phyloP scores from a whole-genome alignment of 2,797 vertebrate genomes.

The Chromis chromis region DNA sequence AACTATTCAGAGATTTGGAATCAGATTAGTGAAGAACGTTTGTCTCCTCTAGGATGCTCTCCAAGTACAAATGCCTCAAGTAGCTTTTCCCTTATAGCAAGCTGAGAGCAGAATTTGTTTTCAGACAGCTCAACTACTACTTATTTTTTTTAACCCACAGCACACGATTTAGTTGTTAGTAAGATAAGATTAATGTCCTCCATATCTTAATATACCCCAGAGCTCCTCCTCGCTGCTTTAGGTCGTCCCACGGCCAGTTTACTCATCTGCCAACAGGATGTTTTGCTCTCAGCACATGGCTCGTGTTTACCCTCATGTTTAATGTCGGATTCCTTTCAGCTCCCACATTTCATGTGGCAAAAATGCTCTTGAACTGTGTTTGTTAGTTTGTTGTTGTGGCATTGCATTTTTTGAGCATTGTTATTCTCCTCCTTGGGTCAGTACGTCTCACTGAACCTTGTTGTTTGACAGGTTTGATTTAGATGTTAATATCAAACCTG shows the following conservation, averaged over 20 bases:
- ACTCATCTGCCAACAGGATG: constrained; percentile 71
- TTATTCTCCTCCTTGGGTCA: background rate
- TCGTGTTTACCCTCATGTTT: constrained; percentile 64
- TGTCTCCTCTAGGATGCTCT: background rate
- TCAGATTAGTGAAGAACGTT: background rate
- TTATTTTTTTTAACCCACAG: background rate
- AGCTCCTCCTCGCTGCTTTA: constrained; percentile 20
- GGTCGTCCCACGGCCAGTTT: constrained; percentile 51
- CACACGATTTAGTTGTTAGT: background rate
- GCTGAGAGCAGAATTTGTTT: background rate
- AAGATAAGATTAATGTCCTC: background rate
- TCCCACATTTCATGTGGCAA: constrained; percentile 29
- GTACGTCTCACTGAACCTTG: background rate
- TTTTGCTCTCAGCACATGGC: constrained; percentile 63
- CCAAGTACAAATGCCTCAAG: background rate
- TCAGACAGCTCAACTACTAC: background rate
- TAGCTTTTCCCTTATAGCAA: background rate
- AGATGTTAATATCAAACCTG: background rate
- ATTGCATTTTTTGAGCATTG: background rate
- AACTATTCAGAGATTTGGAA: constrained; percentile 2
- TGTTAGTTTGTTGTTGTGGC: constrained; percentile 9
- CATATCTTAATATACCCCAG: constrained; percentile 1
- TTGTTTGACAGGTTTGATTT: constrained; percentile 5
- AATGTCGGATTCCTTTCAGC: constrained; percentile 41
- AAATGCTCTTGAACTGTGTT: constrained; percentile 9